phyloP scores from a whole-genome alignment of 2,888 invertebrate species.

The Amaurobius ferox region DNA sequence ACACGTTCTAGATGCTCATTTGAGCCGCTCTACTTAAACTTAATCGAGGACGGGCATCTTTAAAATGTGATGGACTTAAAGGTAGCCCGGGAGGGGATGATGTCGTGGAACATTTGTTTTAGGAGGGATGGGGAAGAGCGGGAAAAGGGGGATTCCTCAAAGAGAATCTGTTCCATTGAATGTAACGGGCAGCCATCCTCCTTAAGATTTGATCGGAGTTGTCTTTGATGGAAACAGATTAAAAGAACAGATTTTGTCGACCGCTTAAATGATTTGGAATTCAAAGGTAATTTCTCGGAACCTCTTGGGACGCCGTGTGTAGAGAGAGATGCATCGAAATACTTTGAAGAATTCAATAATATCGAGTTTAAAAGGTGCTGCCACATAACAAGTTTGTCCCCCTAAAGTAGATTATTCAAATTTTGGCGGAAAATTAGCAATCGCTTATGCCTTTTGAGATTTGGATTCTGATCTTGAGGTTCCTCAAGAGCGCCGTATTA shows the following conservation, averaged over 20 bases:
- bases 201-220: constrained; percentile 16
- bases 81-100: constrained; percentile 25
- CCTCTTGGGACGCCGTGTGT: constrained; percentile 18
- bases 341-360: constrained; percentile 68
- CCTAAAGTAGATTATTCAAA: constrained; percentile 48
- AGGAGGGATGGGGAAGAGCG: background rate
- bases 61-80: constrained; percentile 68
- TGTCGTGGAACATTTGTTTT: constrained; percentile 23
- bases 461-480: constrained; percentile 13
- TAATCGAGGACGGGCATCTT: constrained; percentile 53
- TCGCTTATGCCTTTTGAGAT: constrained; percentile 29
- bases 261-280: constrained; percentile 64
- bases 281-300: constrained; percentile 60
- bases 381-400: constrained; percentile 22
- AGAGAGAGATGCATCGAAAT: constrained; percentile 13
- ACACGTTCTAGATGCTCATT: constrained; percentile 64
- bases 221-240: constrained; percentile 41
- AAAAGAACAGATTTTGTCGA: constrained; percentile 57
- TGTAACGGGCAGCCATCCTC: constrained; percentile 6
- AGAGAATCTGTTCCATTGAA: constrained; percentile 9
- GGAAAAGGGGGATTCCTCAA: constrained; percentile 6
- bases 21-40: constrained; percentile 63
- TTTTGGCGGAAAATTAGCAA: constrained; percentile 42
- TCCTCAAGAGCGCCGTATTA: constrained; percentile 7
- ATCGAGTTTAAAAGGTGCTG: constrained; percentile 45